Conservation (phyloP, 1,140 invertebrate genomes). For the Rhagoletis zephyria region DNA sequence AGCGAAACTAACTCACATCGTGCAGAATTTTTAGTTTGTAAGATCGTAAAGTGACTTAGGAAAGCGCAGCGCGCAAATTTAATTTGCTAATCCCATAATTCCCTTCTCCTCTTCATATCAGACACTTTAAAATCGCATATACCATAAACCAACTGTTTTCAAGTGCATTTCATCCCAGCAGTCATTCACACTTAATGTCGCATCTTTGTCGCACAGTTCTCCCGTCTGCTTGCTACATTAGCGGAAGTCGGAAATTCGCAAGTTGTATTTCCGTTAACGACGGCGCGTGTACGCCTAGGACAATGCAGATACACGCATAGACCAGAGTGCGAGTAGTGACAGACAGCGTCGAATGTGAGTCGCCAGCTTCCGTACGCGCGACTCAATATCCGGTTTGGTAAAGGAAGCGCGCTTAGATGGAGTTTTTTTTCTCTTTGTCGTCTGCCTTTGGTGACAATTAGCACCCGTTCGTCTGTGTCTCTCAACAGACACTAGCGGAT, state of each 20-base stretch:
- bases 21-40: background rate
- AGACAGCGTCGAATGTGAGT: background rate
- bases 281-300: background rate
- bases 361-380: slow-evolving; percentile 24
- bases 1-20: background rate
- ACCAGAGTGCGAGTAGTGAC: background rate
- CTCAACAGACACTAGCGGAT: background rate
- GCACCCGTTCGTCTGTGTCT: slow-evolving; percentile 15
- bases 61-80: no score
- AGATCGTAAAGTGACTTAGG: no score
- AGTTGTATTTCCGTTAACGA: slow-evolving; percentile 35
- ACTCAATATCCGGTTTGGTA: slow-evolving; percentile 15
- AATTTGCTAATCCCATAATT: no score
- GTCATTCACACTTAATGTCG: slow-evolving; percentile 17
- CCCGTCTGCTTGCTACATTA: background rate
- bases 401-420: background rate
- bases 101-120: background rate
- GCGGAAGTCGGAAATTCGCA: slow-evolving; percentile 47
- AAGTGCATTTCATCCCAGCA: background rate
- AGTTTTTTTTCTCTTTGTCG: background rate
- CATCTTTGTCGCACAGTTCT: background rate
- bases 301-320: background rate
- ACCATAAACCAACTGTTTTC: background rate
- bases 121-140: background rate
- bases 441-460: slow-evolving; percentile 16